phyloP scores from a whole-genome alignment of 1,140 invertebrate species.

The Nebria ingens region DNA sequence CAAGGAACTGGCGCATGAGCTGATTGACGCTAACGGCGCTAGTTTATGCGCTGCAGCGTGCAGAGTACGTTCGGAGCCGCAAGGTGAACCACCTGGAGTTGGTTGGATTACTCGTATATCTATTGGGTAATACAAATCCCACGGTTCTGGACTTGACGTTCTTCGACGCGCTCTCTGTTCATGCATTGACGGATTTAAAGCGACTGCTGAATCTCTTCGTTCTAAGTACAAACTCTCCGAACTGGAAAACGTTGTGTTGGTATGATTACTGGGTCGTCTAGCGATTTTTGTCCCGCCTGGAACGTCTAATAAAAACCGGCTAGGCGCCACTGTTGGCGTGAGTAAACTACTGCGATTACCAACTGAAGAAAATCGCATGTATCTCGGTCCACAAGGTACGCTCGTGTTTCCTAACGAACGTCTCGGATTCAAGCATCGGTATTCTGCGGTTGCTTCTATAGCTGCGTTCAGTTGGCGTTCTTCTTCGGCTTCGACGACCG shows the following conservation, averaged over 20 bases:
- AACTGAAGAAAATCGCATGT: constrained; percentile 54
- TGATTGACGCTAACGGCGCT: constrained; percentile 66
- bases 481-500: constrained; percentile 63
- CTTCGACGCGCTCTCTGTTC: constrained; percentile 30
- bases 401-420: constrained; percentile 39
- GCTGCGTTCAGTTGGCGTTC: constrained; percentile 59
- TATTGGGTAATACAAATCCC: constrained; percentile 57
- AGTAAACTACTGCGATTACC: constrained; percentile 58
- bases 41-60: constrained; percentile 33
- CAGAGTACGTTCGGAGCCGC: constrained; percentile 50
- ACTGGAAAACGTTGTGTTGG: constrained; percentile 60
- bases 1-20: constrained; percentile 57
- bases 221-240: constrained; percentile 71
- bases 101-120: constrained; percentile 67
- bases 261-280: constrained; percentile 55
- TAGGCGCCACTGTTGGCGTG: constrained; percentile 43
- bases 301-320: constrained; percentile 26
- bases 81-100: constrained; percentile 69
- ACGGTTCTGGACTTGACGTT: constrained; percentile 43
- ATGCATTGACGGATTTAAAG: constrained; percentile 47
- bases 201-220: constrained; percentile 61
- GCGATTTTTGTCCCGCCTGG: constrained; percentile 28
- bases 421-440: constrained; percentile 40
- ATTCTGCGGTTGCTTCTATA: constrained; percentile 54
- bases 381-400: constrained; percentile 36